Conservation (phyloP, 2,113 vertebrate genomes). For the Gasterosteus aculeatus region DNA sequence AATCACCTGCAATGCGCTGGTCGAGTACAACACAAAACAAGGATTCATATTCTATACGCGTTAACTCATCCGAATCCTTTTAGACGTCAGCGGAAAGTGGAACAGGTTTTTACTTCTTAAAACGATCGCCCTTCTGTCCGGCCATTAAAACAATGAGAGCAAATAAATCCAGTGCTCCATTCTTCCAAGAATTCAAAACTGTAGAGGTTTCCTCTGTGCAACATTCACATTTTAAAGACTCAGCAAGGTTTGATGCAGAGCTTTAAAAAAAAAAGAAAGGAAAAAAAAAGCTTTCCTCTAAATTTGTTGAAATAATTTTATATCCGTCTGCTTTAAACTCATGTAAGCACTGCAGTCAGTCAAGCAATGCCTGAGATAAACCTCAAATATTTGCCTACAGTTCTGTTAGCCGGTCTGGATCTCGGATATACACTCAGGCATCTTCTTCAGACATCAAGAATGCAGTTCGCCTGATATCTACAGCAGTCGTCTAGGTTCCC, state of each 20-base stretch:
- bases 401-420: not conserved
- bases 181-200: constrained; percentile 3
- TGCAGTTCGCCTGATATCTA: not conserved
- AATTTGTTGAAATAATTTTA: not conserved
- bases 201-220: constrained; percentile 13
- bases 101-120: not conserved
- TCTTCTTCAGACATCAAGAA: not conserved
- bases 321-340: not conserved
- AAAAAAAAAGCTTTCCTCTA: not conserved
- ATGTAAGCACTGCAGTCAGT: not conserved
- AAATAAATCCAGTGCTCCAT: not conserved
- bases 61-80: not conserved
- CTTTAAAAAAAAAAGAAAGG: too few relatives aligned
- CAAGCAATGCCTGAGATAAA: not conserved
- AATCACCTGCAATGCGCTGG: not conserved
- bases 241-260: not conserved
- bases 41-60: not conserved
- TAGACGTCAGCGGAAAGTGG: not conserved
- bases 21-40: not conserved
- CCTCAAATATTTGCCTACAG: not conserved
- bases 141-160: constrained; percentile 4
- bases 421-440: not conserved
- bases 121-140: not conserved
- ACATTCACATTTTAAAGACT: constrained; percentile 15
- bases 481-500: not conserved